Evolutionary conservation across 2,888 invertebrate species (phyloP).

Genomic region (Cheilosia vernalis): DNA sequence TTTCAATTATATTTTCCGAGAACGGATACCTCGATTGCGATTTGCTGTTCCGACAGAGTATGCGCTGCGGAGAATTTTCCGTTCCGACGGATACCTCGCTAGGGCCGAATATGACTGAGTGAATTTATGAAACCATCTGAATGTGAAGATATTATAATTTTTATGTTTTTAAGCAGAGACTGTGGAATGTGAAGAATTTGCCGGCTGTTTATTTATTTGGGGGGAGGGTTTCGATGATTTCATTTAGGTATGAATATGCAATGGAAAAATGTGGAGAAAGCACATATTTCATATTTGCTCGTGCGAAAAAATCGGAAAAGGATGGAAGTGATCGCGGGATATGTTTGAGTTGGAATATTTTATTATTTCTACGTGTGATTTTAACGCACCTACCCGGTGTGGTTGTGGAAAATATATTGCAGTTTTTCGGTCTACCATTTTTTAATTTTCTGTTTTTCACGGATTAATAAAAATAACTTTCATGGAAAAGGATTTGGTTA

Average conservation of each 20-base stretch:
- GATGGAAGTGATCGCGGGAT: conserved; percentile 34
- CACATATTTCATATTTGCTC: conserved; percentile 9
- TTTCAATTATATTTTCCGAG: too few relatives aligned
- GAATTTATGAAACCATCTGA: conserved; percentile 26
- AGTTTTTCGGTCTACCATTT: too few relatives aligned
- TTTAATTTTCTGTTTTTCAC: too few relatives aligned
- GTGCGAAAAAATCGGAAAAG: conserved; percentile 1
- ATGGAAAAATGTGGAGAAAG: neutral
- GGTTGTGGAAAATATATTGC: too few relatives aligned
- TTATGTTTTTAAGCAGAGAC: conserved; percentile 55
- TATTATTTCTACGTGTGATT: neutral
- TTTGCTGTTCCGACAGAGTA: too few relatives aligned
- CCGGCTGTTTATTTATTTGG: conserved; percentile 10
- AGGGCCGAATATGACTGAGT: neutral
- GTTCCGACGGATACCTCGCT: too few relatives aligned
- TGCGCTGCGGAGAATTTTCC: too few relatives aligned
- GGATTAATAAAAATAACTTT: too few relatives aligned
- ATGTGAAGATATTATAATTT: conserved; percentile 64
- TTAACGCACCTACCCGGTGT: too few relatives aligned
- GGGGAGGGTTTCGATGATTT: neutral
- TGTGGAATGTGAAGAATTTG: conserved; percentile 15
- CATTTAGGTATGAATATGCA: conserved; percentile 14
- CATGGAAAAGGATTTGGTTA: too few relatives aligned
- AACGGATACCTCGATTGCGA: too few relatives aligned
- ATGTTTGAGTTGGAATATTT: neutral